Evolutionary conservation across 2,888 invertebrate genomes (phyloP).

Genomic region (Drosophila paranaensis): DNA sequence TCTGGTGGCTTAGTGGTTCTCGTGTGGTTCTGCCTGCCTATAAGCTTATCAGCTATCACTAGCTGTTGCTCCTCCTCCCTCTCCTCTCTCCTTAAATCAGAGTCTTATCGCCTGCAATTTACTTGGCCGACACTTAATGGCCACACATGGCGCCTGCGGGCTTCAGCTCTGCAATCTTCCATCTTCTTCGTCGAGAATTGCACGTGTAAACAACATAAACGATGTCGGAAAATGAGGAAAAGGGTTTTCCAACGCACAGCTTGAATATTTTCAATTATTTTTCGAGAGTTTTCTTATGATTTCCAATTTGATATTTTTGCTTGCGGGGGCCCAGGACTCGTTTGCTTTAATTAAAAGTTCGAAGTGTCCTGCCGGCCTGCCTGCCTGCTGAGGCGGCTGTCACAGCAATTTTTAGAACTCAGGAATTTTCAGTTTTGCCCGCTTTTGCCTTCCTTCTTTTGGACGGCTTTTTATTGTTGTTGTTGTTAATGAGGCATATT

Average conservation of each 20-base stretch:
- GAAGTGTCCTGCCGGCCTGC: slow-evolving; percentile 15
- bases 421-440: slow-evolving; percentile 8
- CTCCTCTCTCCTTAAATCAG: slow-evolving; percentile 11
- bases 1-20: slow-evolving; percentile 53
- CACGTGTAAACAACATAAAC: slow-evolving; percentile 31
- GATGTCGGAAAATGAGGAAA: slow-evolving; percentile 10
- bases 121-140: slow-evolving; percentile 36
- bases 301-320: slow-evolving; percentile 18
- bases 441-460: slow-evolving; percentile 7
- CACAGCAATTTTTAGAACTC: slow-evolving; percentile 17
- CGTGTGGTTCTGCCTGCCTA: slow-evolving; percentile 23
- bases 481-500: slow-evolving; percentile 50
- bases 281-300: background rate
- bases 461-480: slow-evolving; percentile 16
- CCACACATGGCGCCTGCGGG: slow-evolving; percentile 10
- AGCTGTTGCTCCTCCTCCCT: slow-evolving; percentile 13
- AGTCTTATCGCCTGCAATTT: slow-evolving; percentile 48
- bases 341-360: slow-evolving; percentile 47
- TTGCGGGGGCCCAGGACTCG: background rate
- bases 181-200: slow-evolving; percentile 7
- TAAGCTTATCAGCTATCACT: slow-evolving; percentile 54
- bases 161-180: slow-evolving; percentile 3
- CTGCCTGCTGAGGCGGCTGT: slow-evolving; percentile 24
- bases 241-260: slow-evolving; percentile 20
- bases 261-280: slow-evolving; percentile 27